Evolutionary conservation across 2,113 vertebrate species (phyloP), one percentile per base, ranked within the genome.

Genomic region (Atractosteus spatula): DNA sequence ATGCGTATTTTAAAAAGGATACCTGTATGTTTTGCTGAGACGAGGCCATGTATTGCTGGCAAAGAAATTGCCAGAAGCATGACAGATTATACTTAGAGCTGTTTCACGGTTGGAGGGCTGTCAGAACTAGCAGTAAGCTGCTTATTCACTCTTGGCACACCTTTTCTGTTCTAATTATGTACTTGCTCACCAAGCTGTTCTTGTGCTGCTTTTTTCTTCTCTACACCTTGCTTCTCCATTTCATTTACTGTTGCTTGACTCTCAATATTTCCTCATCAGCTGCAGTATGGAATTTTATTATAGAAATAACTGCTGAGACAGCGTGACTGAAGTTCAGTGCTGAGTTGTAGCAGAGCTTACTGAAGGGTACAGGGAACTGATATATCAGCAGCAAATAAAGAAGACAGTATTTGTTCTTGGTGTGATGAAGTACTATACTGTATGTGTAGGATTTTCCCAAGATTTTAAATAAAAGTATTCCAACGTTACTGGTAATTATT

Each of bases 241-340:
- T 11, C 62, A 41, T 65, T n/a, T 65, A 65, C 3, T 65, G 62
- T 65, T 41, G 16, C 41, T 11, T 62, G 59, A 62, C 13, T 62
- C 17, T 5, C 59, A 62, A 43, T 41, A 65, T 65, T n/a, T 43
- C 62, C 62, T 65, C 62, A 43, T 65, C 62, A 65, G 62, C 62
- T 17, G 62, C n/a, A n/a, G 29, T 65, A 65, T 65, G 62, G 41
- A 16, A 41, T 65, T 65, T 65, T 65, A 62, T 62, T 62, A 29
- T 29, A 62, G 59, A 11, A 62, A 62, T 13, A 62, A 62, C 13
- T 29, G 59, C 59, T 62, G 3, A 65, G 62, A 29, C 17, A 65
- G 62, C 62, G 41, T 65, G 62, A 65, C 62, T 41, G 62, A 65
- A 65, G 41, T 65, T 65, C 62, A 65, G 41, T 65, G n/a, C 41